Conservation (phyloP, 2,113 vertebrate genomes). For the Actenoides lindsayi region DNA sequence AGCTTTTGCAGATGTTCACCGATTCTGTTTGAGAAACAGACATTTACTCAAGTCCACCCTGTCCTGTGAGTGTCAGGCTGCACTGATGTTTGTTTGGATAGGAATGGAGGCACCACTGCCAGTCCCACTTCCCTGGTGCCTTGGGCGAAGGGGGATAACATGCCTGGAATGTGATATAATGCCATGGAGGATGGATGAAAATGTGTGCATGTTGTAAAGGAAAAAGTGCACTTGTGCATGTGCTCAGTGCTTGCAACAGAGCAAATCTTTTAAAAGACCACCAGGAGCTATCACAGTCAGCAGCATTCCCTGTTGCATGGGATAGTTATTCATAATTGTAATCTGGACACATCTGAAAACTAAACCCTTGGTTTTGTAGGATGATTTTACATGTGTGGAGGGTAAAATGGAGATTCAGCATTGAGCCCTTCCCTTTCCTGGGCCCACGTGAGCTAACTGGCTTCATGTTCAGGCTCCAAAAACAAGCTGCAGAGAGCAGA, state of each 20-base stretch:
- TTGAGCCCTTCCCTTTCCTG: not conserved
- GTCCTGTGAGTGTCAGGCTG: not conserved
- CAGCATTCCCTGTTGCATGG: not conserved
- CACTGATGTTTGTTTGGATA: accelerated
- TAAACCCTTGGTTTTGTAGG: not conserved
- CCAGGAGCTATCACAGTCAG: not conserved
- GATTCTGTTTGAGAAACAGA: not conserved
- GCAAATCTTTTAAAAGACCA: not conserved
- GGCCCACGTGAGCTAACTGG: not conserved
- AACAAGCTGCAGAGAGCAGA: not conserved
- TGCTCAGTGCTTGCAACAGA: not conserved
- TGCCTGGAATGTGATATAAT: not conserved
- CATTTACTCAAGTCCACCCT: not conserved
- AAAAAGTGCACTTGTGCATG: not conserved
- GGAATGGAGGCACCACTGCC: not conserved
- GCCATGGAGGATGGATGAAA: not conserved
- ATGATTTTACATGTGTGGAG: not conserved
- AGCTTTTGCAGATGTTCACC: not conserved
- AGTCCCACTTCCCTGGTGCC: not conserved
- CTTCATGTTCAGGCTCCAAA: not conserved
- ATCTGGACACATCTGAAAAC: not conserved
- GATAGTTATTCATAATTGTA: not conserved
- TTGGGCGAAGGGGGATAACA: not conserved
- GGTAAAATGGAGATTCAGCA: not conserved
- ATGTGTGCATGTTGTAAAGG: not conserved